These are phyloP conservation scores for Diadophis punctatus DNA, from an alignment of 2,113 vertebrate genomes.

Conservation along the genomic window DNA sequence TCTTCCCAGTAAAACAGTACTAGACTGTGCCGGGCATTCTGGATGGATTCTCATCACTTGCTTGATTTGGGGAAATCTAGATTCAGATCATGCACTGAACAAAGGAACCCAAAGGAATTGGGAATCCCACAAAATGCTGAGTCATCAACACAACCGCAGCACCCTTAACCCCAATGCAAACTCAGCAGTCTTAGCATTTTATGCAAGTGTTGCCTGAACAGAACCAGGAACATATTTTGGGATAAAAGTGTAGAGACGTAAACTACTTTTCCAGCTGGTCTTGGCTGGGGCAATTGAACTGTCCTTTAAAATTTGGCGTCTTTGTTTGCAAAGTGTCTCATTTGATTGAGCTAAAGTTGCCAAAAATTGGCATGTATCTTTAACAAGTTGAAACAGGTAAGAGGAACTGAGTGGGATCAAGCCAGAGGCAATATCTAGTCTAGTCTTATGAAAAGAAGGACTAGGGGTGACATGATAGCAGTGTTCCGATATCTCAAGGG, in stretches of 20 bases:
- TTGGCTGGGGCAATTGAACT: background rate
- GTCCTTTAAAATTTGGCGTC: background rate
- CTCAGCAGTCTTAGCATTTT: background rate
- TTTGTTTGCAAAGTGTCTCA: conserved; percentile 10
- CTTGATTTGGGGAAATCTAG: background rate
- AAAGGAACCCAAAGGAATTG: background rate
- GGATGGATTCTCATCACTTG: background rate
- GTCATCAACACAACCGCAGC: background rate
- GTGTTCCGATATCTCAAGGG: too few species aligned
- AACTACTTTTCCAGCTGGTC: background rate
- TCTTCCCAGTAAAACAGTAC: background rate
- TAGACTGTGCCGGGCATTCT: background rate
- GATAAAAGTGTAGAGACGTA: background rate
- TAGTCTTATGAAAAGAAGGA: too few species aligned
- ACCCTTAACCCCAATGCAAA: background rate
- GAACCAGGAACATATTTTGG: background rate
- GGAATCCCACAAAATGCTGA: background rate
- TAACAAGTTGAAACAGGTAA: background rate
- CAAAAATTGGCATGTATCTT: background rate
- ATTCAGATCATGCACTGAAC: background rate
- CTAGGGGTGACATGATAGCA: too few species aligned
- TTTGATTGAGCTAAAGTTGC: background rate
- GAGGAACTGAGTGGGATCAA: background rate
- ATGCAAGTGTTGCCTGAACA: background rate
- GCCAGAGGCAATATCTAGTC: background rate